phyloP scores from a whole-genome alignment of 2,888 invertebrate species.

The Caenorhabditis wallacei region DNA sequence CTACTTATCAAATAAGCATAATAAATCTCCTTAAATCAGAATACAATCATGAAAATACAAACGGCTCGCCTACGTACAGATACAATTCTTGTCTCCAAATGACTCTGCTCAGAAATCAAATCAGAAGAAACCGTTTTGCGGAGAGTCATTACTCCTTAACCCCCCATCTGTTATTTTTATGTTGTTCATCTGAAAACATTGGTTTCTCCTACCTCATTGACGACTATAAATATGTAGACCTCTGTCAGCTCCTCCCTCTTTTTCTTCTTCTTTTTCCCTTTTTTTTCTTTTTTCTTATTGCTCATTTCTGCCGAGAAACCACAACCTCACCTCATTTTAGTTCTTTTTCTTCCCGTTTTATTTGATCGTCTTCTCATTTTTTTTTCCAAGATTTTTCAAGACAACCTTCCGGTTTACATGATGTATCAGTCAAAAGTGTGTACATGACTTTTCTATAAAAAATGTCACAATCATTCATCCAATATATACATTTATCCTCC shows the following conservation, averaged over 20 bases:
- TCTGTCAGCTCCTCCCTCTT: constrained; percentile 12
- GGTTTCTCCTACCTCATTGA: constrained; percentile 43
- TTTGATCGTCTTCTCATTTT: constrained; percentile 29
- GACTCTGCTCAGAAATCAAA: background rate
- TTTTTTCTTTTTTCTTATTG: constrained; percentile 3
- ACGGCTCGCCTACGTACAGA: too few species aligned
- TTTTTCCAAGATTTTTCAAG: constrained; percentile 19
- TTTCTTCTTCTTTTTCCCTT: background rate
- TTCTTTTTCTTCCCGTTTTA: constrained; percentile 13
- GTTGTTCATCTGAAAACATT: constrained; percentile 48
- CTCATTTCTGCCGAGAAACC: constrained; percentile 8
- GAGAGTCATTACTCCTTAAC: constrained; percentile 6
- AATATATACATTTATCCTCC: constrained; percentile 25
- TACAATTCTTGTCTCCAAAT: too few species aligned
- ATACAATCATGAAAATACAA: background rate
- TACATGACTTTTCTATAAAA: constrained; percentile 32
- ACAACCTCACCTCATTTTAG: constrained; percentile 20
- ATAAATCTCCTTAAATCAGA: background rate
- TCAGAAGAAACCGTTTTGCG: background rate
- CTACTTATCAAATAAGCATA: too few species aligned
- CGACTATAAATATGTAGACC: constrained; percentile 58
- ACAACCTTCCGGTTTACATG: background rate
- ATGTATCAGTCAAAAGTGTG: constrained; percentile 12
- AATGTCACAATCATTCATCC: constrained; percentile 51
- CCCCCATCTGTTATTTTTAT: background rate